Evolutionary conservation across 2,113 vertebrate species (phyloP).

Genomic region (Ascaphus truei): DNA sequence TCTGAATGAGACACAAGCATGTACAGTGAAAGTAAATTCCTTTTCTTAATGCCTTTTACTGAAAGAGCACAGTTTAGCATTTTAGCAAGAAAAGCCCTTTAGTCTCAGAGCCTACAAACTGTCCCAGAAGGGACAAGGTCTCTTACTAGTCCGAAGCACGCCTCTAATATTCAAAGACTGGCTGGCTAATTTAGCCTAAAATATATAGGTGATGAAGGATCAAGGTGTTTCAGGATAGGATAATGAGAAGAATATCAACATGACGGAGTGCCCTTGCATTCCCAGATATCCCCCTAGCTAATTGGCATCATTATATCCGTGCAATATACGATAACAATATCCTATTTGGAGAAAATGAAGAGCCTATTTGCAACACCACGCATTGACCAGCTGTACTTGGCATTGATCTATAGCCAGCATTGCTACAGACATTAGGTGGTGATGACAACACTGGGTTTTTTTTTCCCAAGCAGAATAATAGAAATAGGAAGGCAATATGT

Average conservation of each 20-base stretch:
- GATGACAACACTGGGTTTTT: not conserved
- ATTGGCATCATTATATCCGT: constrained; percentile 3
- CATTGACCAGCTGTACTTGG: too few species aligned
- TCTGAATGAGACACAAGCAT: constrained; percentile 10
- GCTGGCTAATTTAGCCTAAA: not conserved
- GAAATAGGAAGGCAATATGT: not conserved
- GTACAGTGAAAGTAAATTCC: not conserved
- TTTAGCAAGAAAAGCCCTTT: not conserved
- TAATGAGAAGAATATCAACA: constrained; percentile 12
- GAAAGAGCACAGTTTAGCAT: constrained; percentile 5
- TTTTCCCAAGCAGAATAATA: not conserved
- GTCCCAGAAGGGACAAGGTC: constrained; percentile 9
- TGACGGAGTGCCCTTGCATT: not conserved
- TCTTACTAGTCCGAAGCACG: not conserved
- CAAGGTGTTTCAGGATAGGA: not conserved
- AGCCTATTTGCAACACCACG: not conserved
- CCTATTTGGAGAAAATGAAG: not conserved
- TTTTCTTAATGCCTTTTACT: constrained; percentile 12
- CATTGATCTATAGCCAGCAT: too few species aligned
- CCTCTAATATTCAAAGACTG: constrained; percentile 11
- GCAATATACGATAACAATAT: not conserved
- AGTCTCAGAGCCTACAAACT: constrained; percentile 1
- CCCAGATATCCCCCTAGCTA: constrained; percentile 1
- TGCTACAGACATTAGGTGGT: not conserved
- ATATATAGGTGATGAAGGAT: constrained; percentile 6